A percentile compares a stretch with the other conserved stretches of the same genome.
Evolutionary conservation across 2,113 vertebrate genomes (phyloP).

Genomic region (Oreochromis spilurus): DNA sequence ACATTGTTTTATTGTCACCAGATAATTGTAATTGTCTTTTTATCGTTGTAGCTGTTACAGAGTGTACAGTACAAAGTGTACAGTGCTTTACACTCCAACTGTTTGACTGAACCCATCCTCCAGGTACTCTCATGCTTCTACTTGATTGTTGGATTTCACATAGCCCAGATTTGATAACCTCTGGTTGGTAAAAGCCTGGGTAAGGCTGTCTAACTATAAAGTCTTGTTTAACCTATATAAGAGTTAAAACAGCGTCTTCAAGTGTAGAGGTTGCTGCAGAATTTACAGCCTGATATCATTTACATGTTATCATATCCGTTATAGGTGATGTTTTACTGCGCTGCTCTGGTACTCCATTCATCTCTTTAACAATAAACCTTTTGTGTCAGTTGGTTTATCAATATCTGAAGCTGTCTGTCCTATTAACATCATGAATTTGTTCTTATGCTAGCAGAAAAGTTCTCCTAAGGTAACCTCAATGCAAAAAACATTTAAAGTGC

Average conservation of each 20-base stretch:
- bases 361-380: neutral
- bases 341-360: neutral
- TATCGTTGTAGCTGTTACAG: neutral
- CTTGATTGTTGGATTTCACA: neutral
- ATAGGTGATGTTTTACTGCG: neutral
- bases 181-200: neutral
- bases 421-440: neutral
- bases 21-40: neutral
- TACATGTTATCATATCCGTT: neutral
- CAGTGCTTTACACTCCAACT: neutral
- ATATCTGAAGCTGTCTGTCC: neutral
- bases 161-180: neutral
- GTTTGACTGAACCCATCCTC: neutral
- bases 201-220: neutral
- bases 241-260: neutral
- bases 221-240: neutral
- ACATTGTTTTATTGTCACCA: neutral
- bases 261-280: neutral
- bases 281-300: neutral
- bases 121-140: neutral
- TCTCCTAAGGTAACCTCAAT: neutral
- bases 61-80: neutral
- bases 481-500: neutral
- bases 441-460: neutral
- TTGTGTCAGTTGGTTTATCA: neutral